Conservation (phyloP, 2,797 vertebrate genomes). For the Poecilia velifera region DNA sequence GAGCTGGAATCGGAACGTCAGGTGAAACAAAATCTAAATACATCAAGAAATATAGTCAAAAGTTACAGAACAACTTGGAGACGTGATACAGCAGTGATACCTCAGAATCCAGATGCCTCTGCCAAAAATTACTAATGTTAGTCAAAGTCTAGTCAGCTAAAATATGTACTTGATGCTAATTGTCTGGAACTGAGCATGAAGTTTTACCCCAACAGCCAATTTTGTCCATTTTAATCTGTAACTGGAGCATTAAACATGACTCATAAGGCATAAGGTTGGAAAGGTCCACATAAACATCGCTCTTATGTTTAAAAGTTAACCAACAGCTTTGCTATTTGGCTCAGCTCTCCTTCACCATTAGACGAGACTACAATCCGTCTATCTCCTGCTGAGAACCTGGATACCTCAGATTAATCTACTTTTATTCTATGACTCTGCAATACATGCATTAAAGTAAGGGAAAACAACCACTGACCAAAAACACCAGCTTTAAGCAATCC, state of each 20-base stretch:
- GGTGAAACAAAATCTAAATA: conserved; percentile 25
- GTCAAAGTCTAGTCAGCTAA: background rate
- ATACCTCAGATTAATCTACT: no score
- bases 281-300: background rate
- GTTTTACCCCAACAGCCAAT: conserved; percentile 7
- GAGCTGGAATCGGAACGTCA: conserved; percentile 29
- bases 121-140: conserved; percentile 25
- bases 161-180: conserved; percentile 18
- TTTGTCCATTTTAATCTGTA: background rate
- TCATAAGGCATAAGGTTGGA: background rate
- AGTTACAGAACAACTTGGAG: background rate
- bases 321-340: no score
- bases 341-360: no score
- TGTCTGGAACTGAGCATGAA: conserved; percentile 48
- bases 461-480: no score
- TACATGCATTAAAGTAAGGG: no score
- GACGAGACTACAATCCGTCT: no score
- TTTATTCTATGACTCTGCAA: no score
- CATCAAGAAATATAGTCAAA: background rate
- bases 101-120: background rate
- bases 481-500: no score
- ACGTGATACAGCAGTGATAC: background rate
- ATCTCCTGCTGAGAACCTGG: no score
- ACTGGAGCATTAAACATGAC: background rate
- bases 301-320: no score